Conservation (phyloP, 1,140 invertebrate species). For the Batillaria attramentaria region DNA sequence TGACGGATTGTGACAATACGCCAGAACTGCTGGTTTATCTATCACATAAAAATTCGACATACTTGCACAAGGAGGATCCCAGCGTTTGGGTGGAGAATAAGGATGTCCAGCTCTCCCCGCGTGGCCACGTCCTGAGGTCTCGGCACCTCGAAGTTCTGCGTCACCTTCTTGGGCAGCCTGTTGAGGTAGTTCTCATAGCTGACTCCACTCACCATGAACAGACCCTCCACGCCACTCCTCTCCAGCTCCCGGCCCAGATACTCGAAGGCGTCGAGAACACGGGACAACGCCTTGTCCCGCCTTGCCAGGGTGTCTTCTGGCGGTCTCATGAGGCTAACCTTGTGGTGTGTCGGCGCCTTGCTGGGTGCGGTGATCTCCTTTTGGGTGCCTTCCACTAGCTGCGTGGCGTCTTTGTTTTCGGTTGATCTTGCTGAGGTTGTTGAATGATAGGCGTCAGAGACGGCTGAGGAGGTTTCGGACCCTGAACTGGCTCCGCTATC, state of each 20-base stretch:
- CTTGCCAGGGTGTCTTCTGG: conserved; percentile 10
- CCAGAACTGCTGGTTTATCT: too few relatives aligned
- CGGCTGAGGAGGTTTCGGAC: too few relatives aligned
- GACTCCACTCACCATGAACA: conserved; percentile 27
- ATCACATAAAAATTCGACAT: neutral
- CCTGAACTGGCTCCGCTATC: too few relatives aligned
- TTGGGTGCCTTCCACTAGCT: too few relatives aligned
- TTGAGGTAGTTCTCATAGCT: conserved; percentile 29
- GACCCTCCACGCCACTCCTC: neutral
- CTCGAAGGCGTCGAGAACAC: conserved; percentile 16
- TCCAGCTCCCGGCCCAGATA: conserved; percentile 5
- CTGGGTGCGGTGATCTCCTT: too few relatives aligned
- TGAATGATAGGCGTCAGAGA: too few relatives aligned
- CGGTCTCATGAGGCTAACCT: neutral
- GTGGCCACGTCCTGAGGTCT: neutral
- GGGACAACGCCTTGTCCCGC: conserved; percentile 7
- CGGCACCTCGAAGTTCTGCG: neutral
- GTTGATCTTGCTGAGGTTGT: too few relatives aligned
- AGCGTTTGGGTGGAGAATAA: conserved; percentile 7
- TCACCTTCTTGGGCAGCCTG: neutral
- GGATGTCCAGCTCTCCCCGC: conserved; percentile 14
- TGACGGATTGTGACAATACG: too few relatives aligned
- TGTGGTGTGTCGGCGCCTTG: neutral
- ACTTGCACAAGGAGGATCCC: conserved; percentile 21
- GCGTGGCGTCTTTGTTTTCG: too few relatives aligned